Percentiles rank a stretch among this genome's conserved stretches.
These are phyloP conservation scores for Sternotherus odoratus DNA, from an alignment of 2,797 vertebrate genomes.

Conservation along the genomic window DNA sequence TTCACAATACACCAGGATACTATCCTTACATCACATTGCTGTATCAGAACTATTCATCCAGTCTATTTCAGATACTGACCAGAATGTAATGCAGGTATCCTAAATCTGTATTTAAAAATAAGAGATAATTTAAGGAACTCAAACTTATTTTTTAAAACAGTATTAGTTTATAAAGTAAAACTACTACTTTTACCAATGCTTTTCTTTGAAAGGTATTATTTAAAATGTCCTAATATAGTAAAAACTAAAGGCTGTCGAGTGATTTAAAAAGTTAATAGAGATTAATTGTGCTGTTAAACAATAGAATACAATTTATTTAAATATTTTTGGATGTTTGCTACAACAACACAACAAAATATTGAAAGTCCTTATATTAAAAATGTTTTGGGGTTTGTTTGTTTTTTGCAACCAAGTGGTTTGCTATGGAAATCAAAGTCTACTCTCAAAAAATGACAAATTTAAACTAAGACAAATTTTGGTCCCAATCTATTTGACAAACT, in stretches of 20 bases:
- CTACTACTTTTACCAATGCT: neutral
- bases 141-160: neutral
- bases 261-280: too few species aligned
- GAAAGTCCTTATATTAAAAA: rapidly evolving
- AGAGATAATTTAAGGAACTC: neutral
- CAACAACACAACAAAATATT: rapidly evolving
- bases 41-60: neutral
- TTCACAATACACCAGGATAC: neutral
- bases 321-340: too few species aligned
- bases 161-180: neutral
- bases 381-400: too few species aligned
- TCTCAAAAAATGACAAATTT: neutral
- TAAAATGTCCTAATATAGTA: neutral
- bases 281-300: too few species aligned
- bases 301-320: too few species aligned
- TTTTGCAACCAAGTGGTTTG: neutral
- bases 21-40: neutral
- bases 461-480: neutral
- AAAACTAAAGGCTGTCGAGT: too few species aligned
- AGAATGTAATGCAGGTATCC: neutral
- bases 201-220: neutral
- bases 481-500: neutral
- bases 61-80: neutral
- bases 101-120: neutral
- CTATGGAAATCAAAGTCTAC: neutral